Conservation (phyloP, 2,113 vertebrate species). For the Oenanthe melanoleuca region DNA sequence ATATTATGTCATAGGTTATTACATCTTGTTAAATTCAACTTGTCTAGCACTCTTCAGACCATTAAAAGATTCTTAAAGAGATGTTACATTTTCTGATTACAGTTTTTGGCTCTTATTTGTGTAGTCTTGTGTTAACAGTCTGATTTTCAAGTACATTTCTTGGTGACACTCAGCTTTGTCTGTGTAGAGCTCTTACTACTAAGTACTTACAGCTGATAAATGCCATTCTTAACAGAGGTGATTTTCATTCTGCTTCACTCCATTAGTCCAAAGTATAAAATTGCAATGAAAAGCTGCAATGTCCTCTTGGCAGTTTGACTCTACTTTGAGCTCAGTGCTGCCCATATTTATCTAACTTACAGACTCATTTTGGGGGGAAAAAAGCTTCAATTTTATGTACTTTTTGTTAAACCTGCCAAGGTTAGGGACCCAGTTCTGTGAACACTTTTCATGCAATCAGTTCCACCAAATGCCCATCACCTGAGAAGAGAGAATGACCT, state of each 20-base stretch:
- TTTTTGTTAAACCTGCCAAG: conserved; percentile 25
- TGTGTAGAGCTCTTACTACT: conserved; percentile 58
- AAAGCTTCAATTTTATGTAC: conserved; percentile 18
- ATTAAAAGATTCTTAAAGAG: conserved; percentile 59
- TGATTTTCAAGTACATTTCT: conserved; percentile 68
- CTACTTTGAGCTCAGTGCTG: conserved; percentile 44
- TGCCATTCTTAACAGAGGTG: conserved; percentile 68
- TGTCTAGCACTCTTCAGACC: conserved; percentile 41
- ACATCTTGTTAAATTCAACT: conserved; percentile 50
- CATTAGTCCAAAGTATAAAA: conserved; percentile 68
- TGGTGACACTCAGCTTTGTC: conserved; percentile 61
- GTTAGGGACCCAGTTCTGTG: conserved; percentile 8
- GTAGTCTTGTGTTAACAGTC: conserved; percentile 64
- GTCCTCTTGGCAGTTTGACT: conserved; percentile 61
- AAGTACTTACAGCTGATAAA: conserved; percentile 65
- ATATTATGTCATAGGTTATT: conserved; percentile 52
- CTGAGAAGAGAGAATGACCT: conserved; percentile 1
- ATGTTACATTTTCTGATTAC: conserved; percentile 52
- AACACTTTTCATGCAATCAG: conserved; percentile 42
- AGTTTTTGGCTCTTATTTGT: conserved; percentile 65
- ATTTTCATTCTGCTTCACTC: conserved; percentile 65
- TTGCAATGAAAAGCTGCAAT: conserved; percentile 55
- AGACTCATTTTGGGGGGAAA: neutral
- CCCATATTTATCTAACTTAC: conserved; percentile 61
- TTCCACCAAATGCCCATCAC: conserved; percentile 42